Evolutionary conservation across 1,140 invertebrate species (phyloP).

Genomic region (Orussus abietinus): DNA sequence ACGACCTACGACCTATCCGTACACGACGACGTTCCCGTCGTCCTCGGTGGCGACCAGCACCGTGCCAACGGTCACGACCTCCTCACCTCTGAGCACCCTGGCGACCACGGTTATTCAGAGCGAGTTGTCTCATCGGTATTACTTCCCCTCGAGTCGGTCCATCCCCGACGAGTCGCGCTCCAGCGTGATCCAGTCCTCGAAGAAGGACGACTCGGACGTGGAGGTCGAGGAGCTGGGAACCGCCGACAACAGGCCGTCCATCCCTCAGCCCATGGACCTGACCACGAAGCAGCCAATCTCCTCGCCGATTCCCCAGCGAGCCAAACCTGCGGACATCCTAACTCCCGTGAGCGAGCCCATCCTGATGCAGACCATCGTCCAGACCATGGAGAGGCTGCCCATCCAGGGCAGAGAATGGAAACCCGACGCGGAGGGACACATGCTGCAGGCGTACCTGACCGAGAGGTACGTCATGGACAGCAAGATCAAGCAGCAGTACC

Average conservation of each 20-base stretch:
- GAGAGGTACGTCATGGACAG: conserved; percentile 70
- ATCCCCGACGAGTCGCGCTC: conserved; percentile 30
- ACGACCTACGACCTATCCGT: conserved; percentile 62
- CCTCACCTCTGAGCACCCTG: conserved; percentile 18
- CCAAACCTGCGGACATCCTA: conserved; percentile 53
- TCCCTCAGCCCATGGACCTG: conserved; percentile 59
- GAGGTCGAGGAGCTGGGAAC: conserved; percentile 26
- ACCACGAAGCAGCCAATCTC: conserved; percentile 48
- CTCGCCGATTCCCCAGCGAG: conserved; percentile 29
- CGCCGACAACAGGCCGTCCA: conserved; percentile 12
- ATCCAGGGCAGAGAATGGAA: conserved; percentile 56
- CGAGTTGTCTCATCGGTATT: conserved; percentile 42
- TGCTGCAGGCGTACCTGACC: conserved; percentile 72
- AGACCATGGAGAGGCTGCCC: conserved; percentile 61
- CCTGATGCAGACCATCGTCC: conserved; percentile 61
- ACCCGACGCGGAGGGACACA: conserved; percentile 56
- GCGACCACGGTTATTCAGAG: conserved; percentile 33
- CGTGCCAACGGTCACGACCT: conserved; percentile 17
- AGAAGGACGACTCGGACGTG: conserved; percentile 29
- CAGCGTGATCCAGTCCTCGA: conserved; percentile 34
- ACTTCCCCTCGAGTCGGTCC: conserved; percentile 44
- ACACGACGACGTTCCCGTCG: conserved; percentile 47
- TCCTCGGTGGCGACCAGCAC: conserved; percentile 18
- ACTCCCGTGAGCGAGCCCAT: conserved; percentile 61
- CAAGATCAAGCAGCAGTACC: conserved; percentile 65